Conservation (phyloP, 2,888 invertebrate species). For the Epistrophe eligans region DNA sequence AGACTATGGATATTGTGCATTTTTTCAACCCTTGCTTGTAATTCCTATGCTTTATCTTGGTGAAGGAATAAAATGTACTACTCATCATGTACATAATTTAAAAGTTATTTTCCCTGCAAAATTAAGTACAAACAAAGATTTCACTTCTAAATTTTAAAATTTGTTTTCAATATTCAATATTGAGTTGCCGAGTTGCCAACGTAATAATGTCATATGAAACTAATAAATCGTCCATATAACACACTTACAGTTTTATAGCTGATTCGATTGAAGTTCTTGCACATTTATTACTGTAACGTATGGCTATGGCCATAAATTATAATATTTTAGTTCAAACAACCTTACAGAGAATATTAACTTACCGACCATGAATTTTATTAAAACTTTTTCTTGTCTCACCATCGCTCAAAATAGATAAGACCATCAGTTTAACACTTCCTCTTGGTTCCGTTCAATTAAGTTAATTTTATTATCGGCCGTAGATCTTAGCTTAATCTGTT, state of each 20-base stretch:
- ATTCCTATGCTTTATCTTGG: no score
- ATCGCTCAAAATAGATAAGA: slow-evolving; percentile 54
- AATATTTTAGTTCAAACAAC: background rate
- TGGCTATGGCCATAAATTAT: background rate
- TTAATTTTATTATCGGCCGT: slow-evolving; percentile 56
- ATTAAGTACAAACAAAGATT: no score
- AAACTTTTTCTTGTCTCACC: slow-evolving; percentile 24
- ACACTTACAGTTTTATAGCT: background rate
- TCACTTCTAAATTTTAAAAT: no score
- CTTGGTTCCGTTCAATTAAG: slow-evolving; percentile 23
- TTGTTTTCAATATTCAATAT: no score
- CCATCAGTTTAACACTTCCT: slow-evolving; percentile 44
- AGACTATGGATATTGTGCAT: no score
- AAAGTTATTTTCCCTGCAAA: no score
- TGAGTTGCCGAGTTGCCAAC: no score
- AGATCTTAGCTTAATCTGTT: slow-evolving; percentile 50
- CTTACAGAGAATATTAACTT: slow-evolving; percentile 1
- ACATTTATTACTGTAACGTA: background rate
- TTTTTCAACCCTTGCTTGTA: no score
- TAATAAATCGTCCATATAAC: no score
- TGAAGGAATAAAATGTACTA: no score
- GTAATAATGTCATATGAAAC: no score
- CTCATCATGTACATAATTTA: no score
- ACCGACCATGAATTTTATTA: slow-evolving; percentile 2
- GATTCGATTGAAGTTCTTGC: background rate